These are phyloP conservation scores for Bombus fervidus DNA, from an alignment of 1,140 invertebrate genomes.

Conservation along the genomic window DNA sequence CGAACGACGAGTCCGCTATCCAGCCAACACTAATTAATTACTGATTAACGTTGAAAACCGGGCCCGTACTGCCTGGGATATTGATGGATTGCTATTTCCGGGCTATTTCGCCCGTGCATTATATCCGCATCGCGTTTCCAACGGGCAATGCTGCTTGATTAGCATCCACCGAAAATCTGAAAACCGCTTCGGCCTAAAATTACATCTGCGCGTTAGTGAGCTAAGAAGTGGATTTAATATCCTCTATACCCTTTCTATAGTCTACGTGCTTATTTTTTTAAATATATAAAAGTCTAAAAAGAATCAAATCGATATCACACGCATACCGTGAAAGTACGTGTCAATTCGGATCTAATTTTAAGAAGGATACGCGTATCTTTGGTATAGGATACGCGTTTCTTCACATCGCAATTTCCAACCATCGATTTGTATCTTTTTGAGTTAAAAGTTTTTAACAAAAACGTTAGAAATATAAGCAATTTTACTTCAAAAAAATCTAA, in stretches of 20 bases:
- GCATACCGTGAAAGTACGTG: no score
- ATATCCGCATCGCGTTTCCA: slow-evolving; percentile 25
- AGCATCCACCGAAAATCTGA: slow-evolving; percentile 29
- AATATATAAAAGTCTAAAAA: no score
- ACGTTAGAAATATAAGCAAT: no score
- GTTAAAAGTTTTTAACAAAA: no score
- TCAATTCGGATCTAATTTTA: no score
- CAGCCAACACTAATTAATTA: slow-evolving; percentile 74
- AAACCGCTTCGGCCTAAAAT: background rate
- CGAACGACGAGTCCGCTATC: slow-evolving; percentile 4
- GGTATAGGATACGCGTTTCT: no score
- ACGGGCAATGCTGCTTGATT: slow-evolving; percentile 29
- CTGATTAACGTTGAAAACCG: slow-evolving; percentile 71
- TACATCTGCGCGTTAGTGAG: slow-evolving; percentile 5
- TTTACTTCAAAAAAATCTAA: no score
- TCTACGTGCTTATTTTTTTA: no score
- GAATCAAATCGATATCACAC: no score
- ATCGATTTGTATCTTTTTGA: no score
- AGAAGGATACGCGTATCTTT: no score
- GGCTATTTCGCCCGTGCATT: slow-evolving; percentile 47
- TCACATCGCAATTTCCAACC: no score
- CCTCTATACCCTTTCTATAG: background rate
- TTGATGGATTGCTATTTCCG: slow-evolving; percentile 74
- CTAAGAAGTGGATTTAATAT: background rate
- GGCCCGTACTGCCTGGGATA: slow-evolving; percentile 47